Base-by-base conservation (phyloP, 2,797 vertebrate genomes). In the Parauchenoglanis ngamensis region DNA sequence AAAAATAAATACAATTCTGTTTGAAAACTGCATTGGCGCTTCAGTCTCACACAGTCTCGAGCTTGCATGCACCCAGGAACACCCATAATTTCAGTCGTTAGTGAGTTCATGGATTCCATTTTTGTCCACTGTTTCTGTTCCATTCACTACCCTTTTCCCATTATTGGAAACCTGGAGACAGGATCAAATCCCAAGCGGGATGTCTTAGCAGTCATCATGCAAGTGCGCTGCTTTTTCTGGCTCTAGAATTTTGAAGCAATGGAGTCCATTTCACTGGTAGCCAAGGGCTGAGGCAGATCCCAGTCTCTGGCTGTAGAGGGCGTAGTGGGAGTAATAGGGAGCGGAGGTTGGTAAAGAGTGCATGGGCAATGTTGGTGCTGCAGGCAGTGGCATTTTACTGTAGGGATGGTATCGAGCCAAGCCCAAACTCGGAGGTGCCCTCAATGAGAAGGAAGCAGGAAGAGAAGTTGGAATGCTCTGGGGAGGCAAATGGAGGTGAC, bases 281-380 rank as follows among this genome's bases (percentile, higher is more conserved):
- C 98, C 98, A 81, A 99, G 96, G 52, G 98, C 97, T 0, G 98
- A 99, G 90, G 98, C 98, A 86, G 98, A 97, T 83, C 97, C 97
- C 88, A 99, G 96, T 97, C 98, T 97, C 96, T 99, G 98, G 93
- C 97, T 97, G 87, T 99, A 99, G 91, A 99, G 96, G 88, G 98
- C 97, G 4, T 99, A 99, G 0, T 98, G 98, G 76, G 98, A 98
- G 93, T 99, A 99, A 95, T 99, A 99, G 84, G 97, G 96, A 89
- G 97, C 96, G 12, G 98, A 96, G 75, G 97, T 94, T 25, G 96
- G 97, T 87, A 99, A 95, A 84, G 97, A 97, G 70, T 96, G 96
- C 95, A 98, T 95, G 0, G 96, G 96, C 89, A 99, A 94, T 19
- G 97, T 96, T 5, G 96, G 97, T 44, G 96, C 95, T 85, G 96